These are phyloP conservation scores for Sterrhoptilus dennistouni DNA, from an alignment of 2,113 vertebrate species.

Conservation along the genomic window DNA sequence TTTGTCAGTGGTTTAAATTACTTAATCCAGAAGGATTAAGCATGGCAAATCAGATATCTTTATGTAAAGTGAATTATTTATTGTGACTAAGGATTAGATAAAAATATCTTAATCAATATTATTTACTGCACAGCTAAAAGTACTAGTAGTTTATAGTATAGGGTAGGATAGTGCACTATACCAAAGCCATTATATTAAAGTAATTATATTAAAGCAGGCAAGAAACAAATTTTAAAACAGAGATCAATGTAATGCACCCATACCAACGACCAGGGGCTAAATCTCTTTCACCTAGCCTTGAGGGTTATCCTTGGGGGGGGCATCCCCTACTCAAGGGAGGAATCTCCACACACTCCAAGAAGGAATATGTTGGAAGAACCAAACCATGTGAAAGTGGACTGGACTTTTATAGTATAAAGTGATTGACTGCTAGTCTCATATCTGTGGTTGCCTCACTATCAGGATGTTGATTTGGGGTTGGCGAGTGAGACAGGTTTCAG, in stretches of 20 bases:
- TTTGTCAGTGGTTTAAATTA: background rate
- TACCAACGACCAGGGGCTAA: accelerated
- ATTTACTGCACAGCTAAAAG: background rate
- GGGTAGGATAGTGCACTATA: background rate
- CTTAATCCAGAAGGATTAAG: background rate
- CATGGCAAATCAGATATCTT: background rate
- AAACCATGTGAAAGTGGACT: background rate
- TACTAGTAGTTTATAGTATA: background rate
- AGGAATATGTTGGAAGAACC: background rate
- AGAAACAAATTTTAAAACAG: background rate
- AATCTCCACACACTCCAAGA: background rate
- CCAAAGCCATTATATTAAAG: background rate
- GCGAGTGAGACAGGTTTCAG: background rate
- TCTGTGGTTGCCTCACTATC: background rate
- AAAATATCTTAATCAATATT: background rate
- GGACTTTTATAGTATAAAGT: background rate
- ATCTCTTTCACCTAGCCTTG: background rate
- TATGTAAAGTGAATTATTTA: background rate
- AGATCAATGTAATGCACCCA: accelerated
- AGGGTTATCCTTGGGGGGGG: background rate
- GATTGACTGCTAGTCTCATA: background rate
- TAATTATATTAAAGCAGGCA: background rate
- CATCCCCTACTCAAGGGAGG: background rate
- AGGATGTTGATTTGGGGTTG: background rate
- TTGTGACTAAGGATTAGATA: background rate